Evolutionary conservation across 2,888 invertebrate genomes (phyloP), one percentile per base, ranked within the genome.

Genomic region (Punctoribates punctum): DNA sequence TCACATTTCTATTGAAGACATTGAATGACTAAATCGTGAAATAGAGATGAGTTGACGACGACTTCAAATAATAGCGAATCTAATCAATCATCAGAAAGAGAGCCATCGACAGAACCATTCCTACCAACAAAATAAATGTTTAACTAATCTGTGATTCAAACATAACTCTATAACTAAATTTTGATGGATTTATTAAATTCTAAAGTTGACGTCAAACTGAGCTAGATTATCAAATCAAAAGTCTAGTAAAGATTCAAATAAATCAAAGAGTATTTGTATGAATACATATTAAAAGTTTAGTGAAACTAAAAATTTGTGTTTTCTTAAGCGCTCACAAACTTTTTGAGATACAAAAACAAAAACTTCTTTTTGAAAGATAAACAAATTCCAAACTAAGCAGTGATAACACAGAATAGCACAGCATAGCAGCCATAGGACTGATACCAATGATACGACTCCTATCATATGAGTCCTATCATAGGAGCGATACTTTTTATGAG

Each of bases 81-180:
- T 67, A 81, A 73, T 81, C 79, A 57, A 94, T 93, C 87, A 92
- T 89, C 83, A 91, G 90, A 85, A 93, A 94, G 81, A 94, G 87
- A 77, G 90, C 89, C 83, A 92, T 92, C 2, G 94, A 90, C 83
- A 94, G 90, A 82, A 92, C 88, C 87, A 94, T 88, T 76, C 92
- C 62, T 62, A 34, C 3, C n/a, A 54, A 54, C n/a, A 54, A n/a
- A 20, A 20, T n/a, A 20, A 54, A 54, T 54, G n/a, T 54, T 54
- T 54, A 3, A 11, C 5, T 48, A 15, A 13, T 48, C 34, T 34
- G 8, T 48, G 13, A 8, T n/a, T 54, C 5, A n/a, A 20, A 54
- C 2, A 54, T 54, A 54, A 20, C 5, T 20, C 17, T n/a, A n/a
- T n/a, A 54, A 54, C 3, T 20, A 54, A 20, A 1, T 1, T 20